These are phyloP conservation scores for Acanthaster planci DNA, from an alignment of 35 echinoderm and acorn worm species.

Conservation along the genomic window DNA sequence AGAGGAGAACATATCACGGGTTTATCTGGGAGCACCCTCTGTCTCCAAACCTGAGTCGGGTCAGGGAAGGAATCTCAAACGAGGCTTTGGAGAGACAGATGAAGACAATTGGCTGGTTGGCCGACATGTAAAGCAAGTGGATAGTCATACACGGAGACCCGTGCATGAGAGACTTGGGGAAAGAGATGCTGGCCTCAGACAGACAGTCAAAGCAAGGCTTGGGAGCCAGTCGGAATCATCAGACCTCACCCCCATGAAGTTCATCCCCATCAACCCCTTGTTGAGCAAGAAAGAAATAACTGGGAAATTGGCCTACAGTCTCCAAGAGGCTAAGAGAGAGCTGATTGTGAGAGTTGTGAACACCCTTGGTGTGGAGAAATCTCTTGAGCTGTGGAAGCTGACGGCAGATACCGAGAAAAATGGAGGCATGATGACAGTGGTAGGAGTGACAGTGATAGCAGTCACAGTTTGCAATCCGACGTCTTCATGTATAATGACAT, in stretches of 20 bases:
- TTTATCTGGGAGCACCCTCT: slow-evolving; percentile 33
- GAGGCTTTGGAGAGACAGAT: slow-evolving; percentile 51
- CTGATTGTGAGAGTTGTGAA: slow-evolving; percentile 72
- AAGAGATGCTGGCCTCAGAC: not conserved
- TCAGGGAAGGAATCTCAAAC: slow-evolving; percentile 27
- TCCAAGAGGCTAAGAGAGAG: slow-evolving; percentile 79
- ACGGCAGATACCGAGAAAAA: slow-evolving; percentile 67
- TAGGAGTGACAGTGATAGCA: slow-evolving; percentile 46
- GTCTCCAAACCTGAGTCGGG: not conserved
- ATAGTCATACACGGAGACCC: not conserved
- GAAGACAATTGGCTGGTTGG: slow-evolving; percentile 68
- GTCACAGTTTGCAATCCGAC: not conserved
- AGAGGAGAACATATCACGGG: slow-evolving; percentile 9
- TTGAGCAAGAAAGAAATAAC: slow-evolving; percentile 64
- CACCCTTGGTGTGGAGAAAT: slow-evolving; percentile 73
- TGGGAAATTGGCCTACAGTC: slow-evolving; percentile 78
- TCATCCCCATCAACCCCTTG: slow-evolving; percentile 38
- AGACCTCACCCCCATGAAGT: slow-evolving; percentile 33
- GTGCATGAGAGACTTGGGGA: slow-evolving; percentile 44
- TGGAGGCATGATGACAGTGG: slow-evolving; percentile 88
- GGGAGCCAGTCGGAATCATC: slow-evolving; percentile 6
- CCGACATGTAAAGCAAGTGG: not conserved
- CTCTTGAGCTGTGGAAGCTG: slow-evolving; percentile 55
- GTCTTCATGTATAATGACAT: not conserved
- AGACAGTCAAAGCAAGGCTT: slow-evolving; percentile 44